These are phyloP conservation scores for Branchinecta lindahli DNA, from an alignment of 1,140 invertebrate genomes.

Conservation along the genomic window DNA sequence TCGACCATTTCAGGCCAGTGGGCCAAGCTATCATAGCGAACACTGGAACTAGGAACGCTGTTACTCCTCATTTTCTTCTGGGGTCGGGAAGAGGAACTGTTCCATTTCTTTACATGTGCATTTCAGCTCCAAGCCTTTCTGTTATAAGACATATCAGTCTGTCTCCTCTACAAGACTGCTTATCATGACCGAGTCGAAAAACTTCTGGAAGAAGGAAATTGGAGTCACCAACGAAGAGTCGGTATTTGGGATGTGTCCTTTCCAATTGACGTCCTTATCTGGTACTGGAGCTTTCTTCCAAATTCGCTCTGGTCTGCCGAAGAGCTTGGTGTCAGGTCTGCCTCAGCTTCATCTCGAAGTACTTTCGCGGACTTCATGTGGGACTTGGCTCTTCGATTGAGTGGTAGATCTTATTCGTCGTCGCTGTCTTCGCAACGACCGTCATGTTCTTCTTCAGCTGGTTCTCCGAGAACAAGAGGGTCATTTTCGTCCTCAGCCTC, in stretches of 20 bases:
- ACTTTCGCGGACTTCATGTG: constrained; percentile 7
- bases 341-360: constrained; percentile 8
- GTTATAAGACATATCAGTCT: constrained; percentile 5
- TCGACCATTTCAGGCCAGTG: constrained; percentile 7
- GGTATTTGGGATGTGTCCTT: constrained; percentile 1
- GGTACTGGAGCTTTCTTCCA: constrained; percentile 1
- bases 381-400: too few species aligned
- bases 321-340: neutral
- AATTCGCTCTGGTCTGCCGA: neutral
- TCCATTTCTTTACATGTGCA: neutral
- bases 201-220: constrained; percentile 1
- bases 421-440: too few species aligned
- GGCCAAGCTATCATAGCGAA: constrained; percentile 8
- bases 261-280: constrained; percentile 1
- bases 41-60: constrained; percentile 4
- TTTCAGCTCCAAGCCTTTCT: constrained; percentile 5
- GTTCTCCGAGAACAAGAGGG: neutral
- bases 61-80: constrained; percentile 1
- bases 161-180: constrained; percentile 8
- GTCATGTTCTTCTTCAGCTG: constrained; percentile 1
- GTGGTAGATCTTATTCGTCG: constrained; percentile 1
- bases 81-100: neutral
- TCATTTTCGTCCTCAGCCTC: neutral
- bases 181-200: neutral
- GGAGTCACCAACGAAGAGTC: constrained; percentile 4